Evolutionary conservation across 2,888 invertebrate species (phyloP).

Genomic region (Lysandra bellargus): DNA sequence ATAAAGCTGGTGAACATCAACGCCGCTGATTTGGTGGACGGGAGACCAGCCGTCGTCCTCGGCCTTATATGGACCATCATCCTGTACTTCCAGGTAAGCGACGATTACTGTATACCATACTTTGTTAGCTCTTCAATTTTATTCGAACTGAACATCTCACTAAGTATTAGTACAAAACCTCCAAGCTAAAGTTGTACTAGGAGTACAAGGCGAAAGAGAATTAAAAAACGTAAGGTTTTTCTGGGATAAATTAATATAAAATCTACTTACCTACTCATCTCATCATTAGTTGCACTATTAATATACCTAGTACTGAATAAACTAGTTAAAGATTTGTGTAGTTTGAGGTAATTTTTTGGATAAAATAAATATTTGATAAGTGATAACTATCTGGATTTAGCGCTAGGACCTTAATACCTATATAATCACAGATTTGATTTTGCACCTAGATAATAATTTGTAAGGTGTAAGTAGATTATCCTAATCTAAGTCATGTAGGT

Average conservation of each 20-base stretch:
- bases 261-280: too few species aligned
- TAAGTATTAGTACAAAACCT: too few species aligned
- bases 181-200: too few species aligned
- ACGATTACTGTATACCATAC: neutral
- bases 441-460: neutral
- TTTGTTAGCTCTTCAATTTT: neutral
- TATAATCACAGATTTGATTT: neutral
- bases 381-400: neutral
- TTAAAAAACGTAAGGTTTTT: too few species aligned
- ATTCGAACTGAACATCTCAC: too few species aligned
- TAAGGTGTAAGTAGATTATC: too few species aligned
- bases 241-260: too few species aligned
- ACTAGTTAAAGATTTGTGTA: neutral
- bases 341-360: neutral
- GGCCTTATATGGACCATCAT: constrained; percentile 99
- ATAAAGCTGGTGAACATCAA: constrained; percentile 99
- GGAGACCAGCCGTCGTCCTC: constrained; percentile 96
- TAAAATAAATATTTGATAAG: too few species aligned
- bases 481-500: neutral
- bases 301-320: too few species aligned
- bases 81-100: constrained; percentile 96
- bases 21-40: constrained; percentile 97
- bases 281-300: too few species aligned
- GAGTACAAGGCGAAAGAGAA: too few species aligned
- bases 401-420: neutral